These are phyloP conservation scores for Holothuria glaberrima DNA, from an alignment of 35 echinoderm and acorn worm species.

Conservation along the genomic window DNA sequence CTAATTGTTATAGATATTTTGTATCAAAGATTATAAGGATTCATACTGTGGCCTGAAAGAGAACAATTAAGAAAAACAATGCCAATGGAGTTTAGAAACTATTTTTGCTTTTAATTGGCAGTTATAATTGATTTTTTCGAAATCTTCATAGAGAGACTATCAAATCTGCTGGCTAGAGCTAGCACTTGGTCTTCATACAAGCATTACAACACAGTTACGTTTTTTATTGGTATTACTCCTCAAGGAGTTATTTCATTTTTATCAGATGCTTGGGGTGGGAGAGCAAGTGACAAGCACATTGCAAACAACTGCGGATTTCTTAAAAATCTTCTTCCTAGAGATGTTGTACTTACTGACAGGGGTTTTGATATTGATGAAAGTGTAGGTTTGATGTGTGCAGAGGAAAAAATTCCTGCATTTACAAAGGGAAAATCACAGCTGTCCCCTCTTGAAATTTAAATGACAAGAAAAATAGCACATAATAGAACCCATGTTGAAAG, in stretches of 20 bases:
- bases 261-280: conserved; percentile 68
- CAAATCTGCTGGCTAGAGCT: conserved; percentile 53
- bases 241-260: conserved; percentile 65
- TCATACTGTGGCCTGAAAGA: conserved; percentile 63
- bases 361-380: conserved; percentile 63
- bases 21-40: background rate
- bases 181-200: conserved; percentile 66
- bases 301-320: conserved; percentile 46
- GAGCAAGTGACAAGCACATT: conserved; percentile 67
- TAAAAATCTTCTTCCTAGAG: conserved; percentile 51
- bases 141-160: conserved; percentile 65
- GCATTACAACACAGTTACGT: conserved; percentile 76
- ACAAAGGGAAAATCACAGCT: conserved; percentile 64
- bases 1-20: background rate
- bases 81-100: conserved; percentile 50
- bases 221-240: conserved; percentile 75
- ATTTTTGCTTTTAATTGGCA: conserved; percentile 59
- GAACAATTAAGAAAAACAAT: conserved; percentile 54
- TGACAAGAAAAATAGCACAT: conserved; percentile 41
- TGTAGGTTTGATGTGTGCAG: conserved; percentile 46
- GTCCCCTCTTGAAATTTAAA: conserved; percentile 50
- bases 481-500: conserved; percentile 52
- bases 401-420: conserved; percentile 61
- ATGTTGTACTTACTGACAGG: conserved; percentile 58
- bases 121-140: conserved; percentile 77